Evolutionary conservation across 2,888 invertebrate genomes (phyloP), one percentile per base, ranked within the genome.

Genomic region (Cryptocephalus primarius): DNA sequence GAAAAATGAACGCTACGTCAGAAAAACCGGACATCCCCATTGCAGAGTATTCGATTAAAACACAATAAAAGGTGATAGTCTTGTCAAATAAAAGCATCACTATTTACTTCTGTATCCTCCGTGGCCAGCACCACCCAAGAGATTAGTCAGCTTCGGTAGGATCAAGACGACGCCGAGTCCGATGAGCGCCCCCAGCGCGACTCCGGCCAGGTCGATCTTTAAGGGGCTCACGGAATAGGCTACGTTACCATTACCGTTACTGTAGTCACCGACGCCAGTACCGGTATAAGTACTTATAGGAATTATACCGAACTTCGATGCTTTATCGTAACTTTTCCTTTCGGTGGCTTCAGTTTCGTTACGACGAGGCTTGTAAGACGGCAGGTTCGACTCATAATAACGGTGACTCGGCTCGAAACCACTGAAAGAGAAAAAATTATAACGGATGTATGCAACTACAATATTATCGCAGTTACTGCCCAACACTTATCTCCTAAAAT

Each of bases 101-200:
- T 22, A 6, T 22, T 55, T 52, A 83, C 87, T 84, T 67, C 86
- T 76, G 40, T 83, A 85, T 34, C 83, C 82, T 36, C 82, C 80
- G 32, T 78, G 75, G 33, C 72, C 73, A 6, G 3, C 22, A 9
- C 77, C 75, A 0, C 83, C 80, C 47, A 89, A 76, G 0, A 84
- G 76, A 49, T 83, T 78, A 2, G 88, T 76, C 38, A 89, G 67
- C 68, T 89, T 89, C 0, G 89, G 89, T 42, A 88, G 75, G 2
- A 89, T 78, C 12, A 89, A 72, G 48, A 89, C 80, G 1, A 87
- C 86, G 10, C 88, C 88, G 43, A 89, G 79, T 1, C 89, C 89
- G 40, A 89, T 75, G 1, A 88, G 75, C 2, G 88, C 86, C 0
- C 89, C 89, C 22, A 89, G 70, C 8, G 88, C 78, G 8, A 89